Percentiles rank a stretch among this genome's conserved stretches.
Evolutionary conservation across 1,140 invertebrate genomes (phyloP).

Genomic region (Nylanderia fulva): DNA sequence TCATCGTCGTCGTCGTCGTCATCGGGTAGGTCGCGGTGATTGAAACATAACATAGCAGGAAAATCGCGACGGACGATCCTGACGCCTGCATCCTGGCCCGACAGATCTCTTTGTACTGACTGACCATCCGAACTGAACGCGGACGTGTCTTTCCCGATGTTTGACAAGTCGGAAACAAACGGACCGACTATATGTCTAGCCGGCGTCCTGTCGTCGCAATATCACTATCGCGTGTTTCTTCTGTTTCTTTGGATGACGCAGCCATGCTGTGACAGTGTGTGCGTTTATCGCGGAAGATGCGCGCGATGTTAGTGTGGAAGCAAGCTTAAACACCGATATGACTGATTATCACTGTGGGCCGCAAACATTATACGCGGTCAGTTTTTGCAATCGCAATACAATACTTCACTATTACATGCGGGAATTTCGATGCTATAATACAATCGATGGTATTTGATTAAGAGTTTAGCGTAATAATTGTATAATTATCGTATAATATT

Average conservation of each 20-base stretch:
- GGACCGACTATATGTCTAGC: no score
- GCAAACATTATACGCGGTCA: neutral
- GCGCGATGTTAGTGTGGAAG: neutral
- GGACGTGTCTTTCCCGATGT: conserved; percentile 21
- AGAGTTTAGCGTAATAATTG: no score
- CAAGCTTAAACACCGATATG: neutral
- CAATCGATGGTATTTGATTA: neutral
- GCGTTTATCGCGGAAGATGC: neutral
- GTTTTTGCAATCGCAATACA: conserved; percentile 5
- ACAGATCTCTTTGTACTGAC: conserved; percentile 7
- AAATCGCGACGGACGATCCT: neutral
- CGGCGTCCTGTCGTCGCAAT: neutral
- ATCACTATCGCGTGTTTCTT: conserved; percentile 19
- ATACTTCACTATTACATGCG: no score
- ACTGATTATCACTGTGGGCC: neutral
- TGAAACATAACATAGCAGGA: neutral
- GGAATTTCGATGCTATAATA: neutral
- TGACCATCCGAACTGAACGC: neutral
- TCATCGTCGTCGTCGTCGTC: conserved; percentile 16
- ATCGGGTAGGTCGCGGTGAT: neutral
- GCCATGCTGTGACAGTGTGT: neutral
- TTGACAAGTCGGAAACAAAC: conserved; percentile 43
- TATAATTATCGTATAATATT: no score
- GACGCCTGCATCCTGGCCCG: conserved; percentile 21
- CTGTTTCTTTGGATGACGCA: conserved; percentile 29